A percentile compares a stretch with the other conserved stretches of the same genome.
Conservation (phyloP, 2,113 vertebrate species). For the Zeus faber region DNA sequence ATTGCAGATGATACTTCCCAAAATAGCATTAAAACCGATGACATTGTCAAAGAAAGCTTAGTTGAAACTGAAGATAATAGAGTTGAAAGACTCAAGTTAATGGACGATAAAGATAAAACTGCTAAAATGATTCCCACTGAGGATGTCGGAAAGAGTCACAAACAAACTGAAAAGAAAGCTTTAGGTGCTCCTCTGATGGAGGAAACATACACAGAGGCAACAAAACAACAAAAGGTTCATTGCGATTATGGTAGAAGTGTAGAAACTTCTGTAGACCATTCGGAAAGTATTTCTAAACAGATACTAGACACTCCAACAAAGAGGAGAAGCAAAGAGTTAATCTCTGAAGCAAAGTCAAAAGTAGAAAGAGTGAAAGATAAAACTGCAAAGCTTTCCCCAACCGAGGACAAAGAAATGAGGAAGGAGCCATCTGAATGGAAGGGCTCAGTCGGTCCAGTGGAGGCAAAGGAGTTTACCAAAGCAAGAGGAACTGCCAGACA, state of each 20-base stretch:
- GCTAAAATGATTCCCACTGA: neutral
- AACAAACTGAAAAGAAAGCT: neutral
- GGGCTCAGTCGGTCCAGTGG: neutral
- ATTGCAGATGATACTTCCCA: constrained; percentile 15
- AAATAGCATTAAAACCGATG: too few species aligned
- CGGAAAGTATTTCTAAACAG: too few species aligned
- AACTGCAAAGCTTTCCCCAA: neutral
- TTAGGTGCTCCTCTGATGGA: neutral
- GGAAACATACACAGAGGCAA: neutral
- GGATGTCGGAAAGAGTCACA: neutral
- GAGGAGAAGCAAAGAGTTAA: too few species aligned
- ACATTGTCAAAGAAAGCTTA: too few species aligned
- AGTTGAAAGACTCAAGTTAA: neutral
- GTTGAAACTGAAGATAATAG: neutral
- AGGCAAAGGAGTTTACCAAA: too few species aligned
- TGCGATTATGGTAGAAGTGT: neutral
- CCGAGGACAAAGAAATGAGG: constrained; percentile 12
- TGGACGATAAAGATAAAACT: neutral
- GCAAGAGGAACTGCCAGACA: too few species aligned
- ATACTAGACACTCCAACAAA: too few species aligned
- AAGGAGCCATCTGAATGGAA: neutral
- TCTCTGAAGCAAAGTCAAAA: neutral
- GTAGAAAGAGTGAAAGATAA: neutral
- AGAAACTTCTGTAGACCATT: too few species aligned
- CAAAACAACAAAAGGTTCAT: neutral